These are phyloP conservation scores for Hippocampus mohnikei DNA, from an alignment of 2,113 vertebrate species.

Conservation along the genomic window DNA sequence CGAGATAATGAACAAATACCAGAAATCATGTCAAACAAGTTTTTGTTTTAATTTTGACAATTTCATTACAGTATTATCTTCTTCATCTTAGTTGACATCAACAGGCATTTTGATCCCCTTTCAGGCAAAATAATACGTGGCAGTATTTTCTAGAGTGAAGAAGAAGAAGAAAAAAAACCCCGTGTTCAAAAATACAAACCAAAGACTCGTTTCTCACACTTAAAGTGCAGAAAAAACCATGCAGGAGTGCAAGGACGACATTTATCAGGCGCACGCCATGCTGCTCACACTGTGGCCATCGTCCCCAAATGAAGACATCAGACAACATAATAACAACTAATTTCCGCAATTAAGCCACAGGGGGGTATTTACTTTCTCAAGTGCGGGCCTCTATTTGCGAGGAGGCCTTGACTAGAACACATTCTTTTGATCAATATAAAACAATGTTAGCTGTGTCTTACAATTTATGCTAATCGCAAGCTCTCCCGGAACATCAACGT, in stretches of 20 bases:
- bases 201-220: not conserved
- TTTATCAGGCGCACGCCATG: not conserved
- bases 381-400: no score
- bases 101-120: slow-evolving; percentile 31
- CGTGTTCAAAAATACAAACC: slow-evolving; percentile 43
- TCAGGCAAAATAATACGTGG: slow-evolving; percentile 38
- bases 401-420: no score
- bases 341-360: no score
- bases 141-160: slow-evolving; percentile 43
- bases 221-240: not conserved
- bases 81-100: slow-evolving; percentile 36
- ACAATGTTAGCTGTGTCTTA: no score
- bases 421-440: no score
- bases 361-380: no score
- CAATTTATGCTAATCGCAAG: no score
- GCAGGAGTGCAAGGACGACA: not conserved
- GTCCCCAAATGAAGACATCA: not conserved
- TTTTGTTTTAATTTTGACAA: not conserved
- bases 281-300: not conserved
- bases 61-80: slow-evolving; percentile 18
- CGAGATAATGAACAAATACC: not conserved
- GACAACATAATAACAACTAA: no score
- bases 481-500: no score
- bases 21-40: slow-evolving; percentile 36
- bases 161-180: slow-evolving; percentile 18